Base-by-base conservation (phyloP, 2,888 invertebrate genomes). In the Trachelus tabidus region DNA sequence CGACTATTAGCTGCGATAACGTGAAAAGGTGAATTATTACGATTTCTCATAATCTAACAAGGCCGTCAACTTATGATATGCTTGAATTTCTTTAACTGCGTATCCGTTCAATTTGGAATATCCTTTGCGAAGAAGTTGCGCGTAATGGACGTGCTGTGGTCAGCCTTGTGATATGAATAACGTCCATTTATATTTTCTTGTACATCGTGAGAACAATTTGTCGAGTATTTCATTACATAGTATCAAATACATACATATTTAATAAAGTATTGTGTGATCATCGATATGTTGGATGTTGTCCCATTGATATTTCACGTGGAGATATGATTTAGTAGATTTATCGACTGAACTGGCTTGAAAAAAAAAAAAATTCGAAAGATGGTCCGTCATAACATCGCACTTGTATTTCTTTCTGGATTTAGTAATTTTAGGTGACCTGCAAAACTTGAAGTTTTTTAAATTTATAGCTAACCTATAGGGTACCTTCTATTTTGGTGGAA, bases 21-120 rank as follows among this genome's bases (percentile, higher is more conserved):
- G 68, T 34, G 71, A 77, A 33, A 84, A 77, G 83, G 82, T 84
- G 76, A 78, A 69, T 71, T 71, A 33, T 71, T 31, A 31, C 12
- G 11, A 31, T 34, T 71, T 71, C 34, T 71, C 31, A 56, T 31
- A 71, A 71, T 71, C 9, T 56, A 56, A 23, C 56, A 9, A 56
- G 56, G 23, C 9, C 9, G 9, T 9, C 23, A 23, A 6, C 23
- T 56, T 56, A 56, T 9, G 9, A 56, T 15, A 23, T 6, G 23
- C 23, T 23, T 56, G 56, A 56, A 23, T 56, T 6, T 23, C 23
- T 56, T 56, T 9, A 40, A 23, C 23, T 56, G 0, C 9, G 9
- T 56, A 1, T 23, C 56, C 23, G 23, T 56, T 56, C 2, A 23
- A 23, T 23, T 56, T 56, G 23, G 23, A 56, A 56, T 56, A 56